Evolutionary conservation across 1,140 invertebrate species (phyloP), one percentile per base, ranked within the genome.

Genomic region (Cephus cinctus): DNA sequence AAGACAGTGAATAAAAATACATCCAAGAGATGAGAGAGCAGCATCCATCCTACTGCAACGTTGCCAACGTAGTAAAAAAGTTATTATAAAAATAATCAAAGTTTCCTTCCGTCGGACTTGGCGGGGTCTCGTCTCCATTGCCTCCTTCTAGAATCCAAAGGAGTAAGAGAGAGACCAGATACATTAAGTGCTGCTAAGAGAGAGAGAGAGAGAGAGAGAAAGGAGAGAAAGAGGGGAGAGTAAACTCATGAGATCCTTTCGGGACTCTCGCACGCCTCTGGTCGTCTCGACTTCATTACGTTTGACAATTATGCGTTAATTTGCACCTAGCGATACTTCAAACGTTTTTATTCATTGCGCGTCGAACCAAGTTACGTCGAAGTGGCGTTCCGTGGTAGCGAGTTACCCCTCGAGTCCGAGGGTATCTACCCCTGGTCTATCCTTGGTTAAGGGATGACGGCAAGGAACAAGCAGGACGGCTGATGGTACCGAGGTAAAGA

Each of bases 281-380:
- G 49, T 51, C 42, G 41, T 34, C 43, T 20, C 36, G 34, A 43
- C 47, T 54, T 75, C 73, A 72, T 76, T 74, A 73, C 72, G 71
- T 76, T 76, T 76, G 73, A 71, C 72, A 74, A 76, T 76, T 76
- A 76, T 76, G 73, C 73, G 63, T 76, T 76, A 75, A 76, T 76
- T 76, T 75, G 58, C 71, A 70, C 67, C 67, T 65, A 68, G 69
- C 65, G 67, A 74, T 74, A 75, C 73, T 75, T 75, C 72, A 75
- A 76, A 74, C 71, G 73, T 76, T 75, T 75, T 76, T 76, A 76
- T 76, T 76, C 73, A 75, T 74, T 63, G 66, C 70, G 65, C 69
- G 68, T 64, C 61, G 66, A 66, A 57, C 60, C 63, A 57, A 73
- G 65, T 63, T 71, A 61, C 44, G 49, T 59, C 52, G 56, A 60